A percentile compares a stretch with the other conserved stretches of the same genome.
These are phyloP conservation scores for Phalloptychus januarius DNA, from an alignment of 2,797 vertebrate species.

Conservation along the genomic window DNA sequence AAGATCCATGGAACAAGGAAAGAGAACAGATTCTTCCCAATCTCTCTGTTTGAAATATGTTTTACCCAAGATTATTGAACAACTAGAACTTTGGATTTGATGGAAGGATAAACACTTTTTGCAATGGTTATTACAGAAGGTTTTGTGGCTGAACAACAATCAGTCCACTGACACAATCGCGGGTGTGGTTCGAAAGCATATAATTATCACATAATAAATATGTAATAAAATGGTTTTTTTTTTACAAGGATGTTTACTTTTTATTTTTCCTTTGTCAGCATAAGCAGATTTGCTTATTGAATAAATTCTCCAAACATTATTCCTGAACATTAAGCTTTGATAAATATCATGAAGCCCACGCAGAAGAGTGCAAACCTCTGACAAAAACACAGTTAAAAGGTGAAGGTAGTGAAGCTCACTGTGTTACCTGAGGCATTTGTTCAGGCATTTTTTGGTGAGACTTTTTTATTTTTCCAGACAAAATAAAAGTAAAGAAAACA, in stretches of 20 bases:
- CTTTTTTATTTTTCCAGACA: no score
- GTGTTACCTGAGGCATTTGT: no score
- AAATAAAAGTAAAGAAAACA: no score
- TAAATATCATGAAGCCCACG: neutral
- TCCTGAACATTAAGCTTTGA: neutral
- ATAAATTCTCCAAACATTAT: neutral
- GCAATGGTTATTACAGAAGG: neutral
- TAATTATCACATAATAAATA: neutral
- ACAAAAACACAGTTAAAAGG: no score
- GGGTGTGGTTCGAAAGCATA: neutral
- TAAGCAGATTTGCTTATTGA: neutral
- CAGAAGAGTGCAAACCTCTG: no score
- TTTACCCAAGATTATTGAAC: neutral
- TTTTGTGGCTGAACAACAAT: neutral
- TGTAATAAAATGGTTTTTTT: neutral
- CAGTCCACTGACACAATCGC: neutral
- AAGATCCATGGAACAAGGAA: neutral
- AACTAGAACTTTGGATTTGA: neutral
- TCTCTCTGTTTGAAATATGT: neutral
- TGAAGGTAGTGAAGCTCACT: no score
- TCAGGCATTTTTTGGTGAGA: no score
- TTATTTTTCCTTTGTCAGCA: neutral
- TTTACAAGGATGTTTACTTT: neutral
- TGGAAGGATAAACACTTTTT: neutral
- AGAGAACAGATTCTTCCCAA: neutral